Percentiles rank a stretch among this genome's conserved stretches.
Evolutionary conservation across 2,113 vertebrate species (phyloP).

Genomic region (Gavialis gangeticus): DNA sequence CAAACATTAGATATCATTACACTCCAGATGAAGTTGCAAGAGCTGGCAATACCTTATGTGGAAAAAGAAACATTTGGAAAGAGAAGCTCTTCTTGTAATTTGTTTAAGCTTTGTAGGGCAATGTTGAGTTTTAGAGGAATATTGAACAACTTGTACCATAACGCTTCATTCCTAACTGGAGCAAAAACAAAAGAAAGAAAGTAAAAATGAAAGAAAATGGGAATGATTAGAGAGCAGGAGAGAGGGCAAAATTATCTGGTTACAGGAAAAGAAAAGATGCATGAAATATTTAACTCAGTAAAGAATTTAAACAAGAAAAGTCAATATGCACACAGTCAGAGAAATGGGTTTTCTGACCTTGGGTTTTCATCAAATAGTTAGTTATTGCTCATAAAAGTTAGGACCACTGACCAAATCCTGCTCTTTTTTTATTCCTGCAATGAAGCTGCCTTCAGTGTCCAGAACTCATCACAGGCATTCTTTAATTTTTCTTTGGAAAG

Average conservation of each 20-base stretch:
- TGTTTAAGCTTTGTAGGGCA: not conserved
- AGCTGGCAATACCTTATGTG: not conserved
- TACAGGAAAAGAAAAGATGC: not conserved
- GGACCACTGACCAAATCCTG: not conserved
- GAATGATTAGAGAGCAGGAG: conserved; percentile 16
- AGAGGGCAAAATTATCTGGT: not conserved
- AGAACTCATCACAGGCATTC: not conserved
- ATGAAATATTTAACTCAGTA: not conserved
- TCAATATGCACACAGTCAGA: not conserved
- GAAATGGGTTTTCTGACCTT: not conserved
- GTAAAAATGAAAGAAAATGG: not conserved
- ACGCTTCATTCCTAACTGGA: not conserved
- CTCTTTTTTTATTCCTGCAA: not conserved
- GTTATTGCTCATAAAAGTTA: not conserved
- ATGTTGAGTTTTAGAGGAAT: not conserved
- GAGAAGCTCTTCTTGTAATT: not conserved
- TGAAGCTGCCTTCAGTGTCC: not conserved
- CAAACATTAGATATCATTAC: not conserved
- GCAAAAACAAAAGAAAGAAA: not conserved
- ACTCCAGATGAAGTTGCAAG: not conserved
- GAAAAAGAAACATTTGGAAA: conserved; percentile 18
- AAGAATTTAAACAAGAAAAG: conserved; percentile 9
- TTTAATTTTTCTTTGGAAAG: not conserved
- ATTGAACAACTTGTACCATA: not conserved
- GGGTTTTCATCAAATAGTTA: not conserved